Conservation (phyloP, 2,888 invertebrate genomes). For the Lasioglossum calceatum region DNA sequence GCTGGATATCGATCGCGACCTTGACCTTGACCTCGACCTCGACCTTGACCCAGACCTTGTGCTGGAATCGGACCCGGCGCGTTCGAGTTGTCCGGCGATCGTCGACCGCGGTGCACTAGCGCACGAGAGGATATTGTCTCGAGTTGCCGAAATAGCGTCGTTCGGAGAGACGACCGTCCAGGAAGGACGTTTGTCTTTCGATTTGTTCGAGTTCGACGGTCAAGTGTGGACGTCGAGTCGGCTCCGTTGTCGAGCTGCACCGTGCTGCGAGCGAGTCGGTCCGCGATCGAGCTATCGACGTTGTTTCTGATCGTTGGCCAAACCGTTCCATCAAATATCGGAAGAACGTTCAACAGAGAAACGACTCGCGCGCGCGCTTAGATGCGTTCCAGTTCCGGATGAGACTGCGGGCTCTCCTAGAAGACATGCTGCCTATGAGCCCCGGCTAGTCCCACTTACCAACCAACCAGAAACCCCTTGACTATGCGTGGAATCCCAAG, state of each 20-base stretch:
- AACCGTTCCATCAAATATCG: constrained; percentile 7
- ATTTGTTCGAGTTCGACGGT: neutral
- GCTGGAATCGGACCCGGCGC: neutral
- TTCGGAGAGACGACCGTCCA: neutral
- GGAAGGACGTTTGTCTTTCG: neutral
- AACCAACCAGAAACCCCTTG: constrained; percentile 83
- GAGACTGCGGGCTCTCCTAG: constrained; percentile 83
- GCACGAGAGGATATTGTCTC: neutral
- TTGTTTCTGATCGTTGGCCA: constrained; percentile 11
- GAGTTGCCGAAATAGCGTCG: too few relatives aligned
- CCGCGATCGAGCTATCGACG: neutral
- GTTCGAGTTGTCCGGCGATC: constrained; percentile 9
- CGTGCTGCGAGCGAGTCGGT: constrained; percentile 11
- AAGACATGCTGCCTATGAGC: constrained; percentile 83
- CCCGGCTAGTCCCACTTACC: constrained; percentile 85
- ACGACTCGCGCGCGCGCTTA: constrained; percentile 59
- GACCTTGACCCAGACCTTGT: constrained; percentile 29
- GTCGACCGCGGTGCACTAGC: neutral
- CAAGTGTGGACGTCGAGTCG: neutral
- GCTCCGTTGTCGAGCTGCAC: neutral
- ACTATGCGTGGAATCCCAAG: constrained; percentile 81
- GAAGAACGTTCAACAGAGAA: neutral
- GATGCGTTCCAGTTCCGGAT: constrained; percentile 80
- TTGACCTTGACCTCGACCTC: constrained; percentile 36
- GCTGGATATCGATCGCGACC: constrained; percentile 28